Conservation (phyloP, 2,888 invertebrate genomes). For the Melipona beecheii region DNA sequence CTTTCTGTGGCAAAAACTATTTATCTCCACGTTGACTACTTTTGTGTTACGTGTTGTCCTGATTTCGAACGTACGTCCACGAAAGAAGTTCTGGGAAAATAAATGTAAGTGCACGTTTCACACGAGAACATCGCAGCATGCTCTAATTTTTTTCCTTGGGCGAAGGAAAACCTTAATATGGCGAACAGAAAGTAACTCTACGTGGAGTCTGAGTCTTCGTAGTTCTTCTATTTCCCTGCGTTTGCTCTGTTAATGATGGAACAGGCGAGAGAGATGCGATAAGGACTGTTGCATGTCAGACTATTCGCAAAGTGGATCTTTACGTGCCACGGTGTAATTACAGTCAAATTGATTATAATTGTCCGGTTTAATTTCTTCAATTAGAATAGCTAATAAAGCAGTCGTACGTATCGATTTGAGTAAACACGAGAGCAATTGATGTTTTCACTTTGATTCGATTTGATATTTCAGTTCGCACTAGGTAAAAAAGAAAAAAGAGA, state of each 20-base stretch:
- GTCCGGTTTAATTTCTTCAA: conserved; percentile 55
- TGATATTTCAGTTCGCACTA: background rate
- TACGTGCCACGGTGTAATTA: conserved; percentile 35
- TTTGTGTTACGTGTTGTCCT: background rate
- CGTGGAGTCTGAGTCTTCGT: conserved; percentile 10
- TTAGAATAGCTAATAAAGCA: conserved; percentile 52
- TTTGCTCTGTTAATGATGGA: conserved; percentile 43
- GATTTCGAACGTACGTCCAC: too few relatives aligned
- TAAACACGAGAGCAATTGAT: conserved; percentile 14
- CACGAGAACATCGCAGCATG: conserved; percentile 17
- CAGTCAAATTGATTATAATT: conserved; percentile 13
- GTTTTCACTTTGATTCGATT: background rate
- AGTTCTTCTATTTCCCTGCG: conserved; percentile 15
- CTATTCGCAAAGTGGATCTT: conserved; percentile 17
- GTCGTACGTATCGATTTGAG: background rate
- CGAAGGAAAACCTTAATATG: conserved; percentile 36
- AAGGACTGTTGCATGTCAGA: conserved; percentile 6
- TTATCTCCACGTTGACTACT: background rate
- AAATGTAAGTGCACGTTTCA: background rate
- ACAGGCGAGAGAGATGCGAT: background rate
- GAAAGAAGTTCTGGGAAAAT: background rate
- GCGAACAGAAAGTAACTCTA: conserved; percentile 36
- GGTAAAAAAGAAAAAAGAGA: too few relatives aligned
- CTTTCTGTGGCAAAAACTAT: background rate
- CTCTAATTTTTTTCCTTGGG: conserved; percentile 33